Conservation (phyloP, 2,797 vertebrate genomes). For the Furcifer pardalis region DNA sequence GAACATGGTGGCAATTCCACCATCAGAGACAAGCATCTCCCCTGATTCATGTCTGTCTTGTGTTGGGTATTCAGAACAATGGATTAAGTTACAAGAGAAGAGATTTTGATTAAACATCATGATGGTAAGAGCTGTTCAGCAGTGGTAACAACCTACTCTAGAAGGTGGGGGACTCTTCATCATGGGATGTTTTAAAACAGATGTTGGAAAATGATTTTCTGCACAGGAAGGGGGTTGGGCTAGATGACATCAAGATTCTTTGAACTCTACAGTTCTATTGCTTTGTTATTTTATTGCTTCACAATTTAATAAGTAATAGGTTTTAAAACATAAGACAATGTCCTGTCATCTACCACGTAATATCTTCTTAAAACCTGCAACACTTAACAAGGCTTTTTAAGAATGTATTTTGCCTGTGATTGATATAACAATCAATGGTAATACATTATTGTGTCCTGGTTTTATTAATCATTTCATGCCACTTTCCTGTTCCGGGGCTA, state of each 20-base stretch:
- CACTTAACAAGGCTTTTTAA: not conserved
- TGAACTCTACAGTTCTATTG: not conserved
- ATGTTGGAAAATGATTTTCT: not conserved
- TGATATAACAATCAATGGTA: slow-evolving; percentile 10
- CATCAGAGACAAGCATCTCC: too few relatives aligned
- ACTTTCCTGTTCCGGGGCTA: not conserved
- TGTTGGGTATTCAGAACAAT: too few relatives aligned
- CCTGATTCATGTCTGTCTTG: too few relatives aligned
- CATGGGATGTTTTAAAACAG: too few relatives aligned
- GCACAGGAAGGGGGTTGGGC: not conserved
- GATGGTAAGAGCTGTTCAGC: too few relatives aligned
- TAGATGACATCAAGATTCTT: not conserved
- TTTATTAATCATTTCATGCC: slow-evolving; percentile 34
- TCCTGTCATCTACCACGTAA: not conserved
- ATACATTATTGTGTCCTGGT: not conserved
- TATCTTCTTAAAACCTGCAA: not conserved
- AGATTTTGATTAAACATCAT: too few relatives aligned
- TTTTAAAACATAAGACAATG: not conserved
- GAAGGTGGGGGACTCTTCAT: not conserved
- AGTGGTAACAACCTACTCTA: not conserved
- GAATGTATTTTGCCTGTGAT: not conserved
- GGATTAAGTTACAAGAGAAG: too few relatives aligned
- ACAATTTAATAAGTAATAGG: not conserved
- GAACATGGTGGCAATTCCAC: too few relatives aligned
- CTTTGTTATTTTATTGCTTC: not conserved